Percentiles rank a stretch among this genome's conserved stretches.
These are phyloP conservation scores for Prunella strophiata DNA, from an alignment of 2,797 vertebrate genomes.

Conservation along the genomic window DNA sequence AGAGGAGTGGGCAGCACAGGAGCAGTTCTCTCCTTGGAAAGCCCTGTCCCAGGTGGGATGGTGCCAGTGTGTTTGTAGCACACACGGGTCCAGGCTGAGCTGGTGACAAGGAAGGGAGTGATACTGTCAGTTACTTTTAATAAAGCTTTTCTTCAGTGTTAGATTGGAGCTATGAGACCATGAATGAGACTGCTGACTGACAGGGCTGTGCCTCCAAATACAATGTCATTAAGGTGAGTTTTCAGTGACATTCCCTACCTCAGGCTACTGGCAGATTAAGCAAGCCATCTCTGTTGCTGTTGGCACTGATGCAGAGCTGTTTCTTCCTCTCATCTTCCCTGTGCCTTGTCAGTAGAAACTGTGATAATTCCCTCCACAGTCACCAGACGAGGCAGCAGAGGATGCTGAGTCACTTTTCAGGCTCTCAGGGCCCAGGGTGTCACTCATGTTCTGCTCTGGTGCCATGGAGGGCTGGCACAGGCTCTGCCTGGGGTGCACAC, in stretches of 20 bases:
- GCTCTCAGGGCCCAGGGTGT: neutral
- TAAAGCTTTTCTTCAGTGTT: constrained; percentile 25
- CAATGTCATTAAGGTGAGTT: constrained; percentile 8
- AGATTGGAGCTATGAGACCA: neutral
- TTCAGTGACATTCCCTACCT: neutral
- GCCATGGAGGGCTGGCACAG: neutral
- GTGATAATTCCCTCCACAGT: neutral
- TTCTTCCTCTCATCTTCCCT: neutral
- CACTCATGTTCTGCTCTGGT: neutral
- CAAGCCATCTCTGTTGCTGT: neutral
- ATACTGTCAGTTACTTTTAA: constrained; percentile 27
- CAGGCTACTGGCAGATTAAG: neutral
- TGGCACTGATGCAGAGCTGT: constrained; percentile 4
- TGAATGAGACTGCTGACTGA: neutral
- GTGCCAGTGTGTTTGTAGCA: neutral
- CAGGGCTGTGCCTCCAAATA: constrained; percentile 26
- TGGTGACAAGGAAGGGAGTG: neutral
- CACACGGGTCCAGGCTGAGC: neutral
- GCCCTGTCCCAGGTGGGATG: neutral
- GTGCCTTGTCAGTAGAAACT: neutral
- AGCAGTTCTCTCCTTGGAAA: neutral
- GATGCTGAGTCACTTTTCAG: neutral
- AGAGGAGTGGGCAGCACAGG: neutral
- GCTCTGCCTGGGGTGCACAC: neutral
- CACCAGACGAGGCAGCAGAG: neutral